Evolutionary conservation across 2,888 invertebrate genomes (phyloP).

Genomic region (Dryocosmus kuriphilus): DNA sequence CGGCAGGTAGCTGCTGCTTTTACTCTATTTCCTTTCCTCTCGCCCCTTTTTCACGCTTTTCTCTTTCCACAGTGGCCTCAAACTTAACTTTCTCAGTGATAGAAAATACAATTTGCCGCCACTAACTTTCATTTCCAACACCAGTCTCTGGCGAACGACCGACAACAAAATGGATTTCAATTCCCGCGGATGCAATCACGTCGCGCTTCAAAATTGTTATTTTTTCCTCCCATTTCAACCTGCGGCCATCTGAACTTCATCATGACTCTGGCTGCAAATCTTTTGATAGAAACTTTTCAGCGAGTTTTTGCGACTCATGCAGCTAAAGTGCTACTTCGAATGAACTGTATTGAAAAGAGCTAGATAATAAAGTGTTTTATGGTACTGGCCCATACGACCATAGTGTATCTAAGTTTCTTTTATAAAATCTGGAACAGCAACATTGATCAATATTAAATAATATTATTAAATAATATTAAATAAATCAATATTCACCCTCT

Average conservation of each 20-base stretch:
- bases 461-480: too few species aligned
- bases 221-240: slow-evolving; percentile 25
- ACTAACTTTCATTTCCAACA: slow-evolving; percentile 69
- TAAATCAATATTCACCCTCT: too few species aligned
- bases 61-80: slow-evolving; percentile 48
- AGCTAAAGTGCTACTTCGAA: background rate
- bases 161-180: slow-evolving; percentile 62
- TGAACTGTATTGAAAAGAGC: background rate
- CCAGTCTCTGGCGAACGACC: slow-evolving; percentile 52
- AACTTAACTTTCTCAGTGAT: slow-evolving; percentile 42
- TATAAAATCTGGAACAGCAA: too few species aligned
- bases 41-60: slow-evolving; percentile 41
- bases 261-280: background rate
- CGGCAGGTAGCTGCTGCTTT: slow-evolving; percentile 45
- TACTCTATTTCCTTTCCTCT: slow-evolving; percentile 38
- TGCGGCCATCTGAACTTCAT: slow-evolving; percentile 10
- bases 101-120: slow-evolving; percentile 71
- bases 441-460: too few species aligned
- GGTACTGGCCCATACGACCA: background rate
- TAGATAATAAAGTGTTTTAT: background rate
- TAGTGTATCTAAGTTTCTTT: too few species aligned
- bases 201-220: slow-evolving; percentile 56
- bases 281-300: background rate
- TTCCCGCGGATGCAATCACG: slow-evolving; percentile 58
- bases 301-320: background rate